Percentiles rank a stretch among this genome's conserved stretches.
Evolutionary conservation across 2,113 vertebrate genomes (phyloP).

Genomic region (Aleadryas rufinucha): DNA sequence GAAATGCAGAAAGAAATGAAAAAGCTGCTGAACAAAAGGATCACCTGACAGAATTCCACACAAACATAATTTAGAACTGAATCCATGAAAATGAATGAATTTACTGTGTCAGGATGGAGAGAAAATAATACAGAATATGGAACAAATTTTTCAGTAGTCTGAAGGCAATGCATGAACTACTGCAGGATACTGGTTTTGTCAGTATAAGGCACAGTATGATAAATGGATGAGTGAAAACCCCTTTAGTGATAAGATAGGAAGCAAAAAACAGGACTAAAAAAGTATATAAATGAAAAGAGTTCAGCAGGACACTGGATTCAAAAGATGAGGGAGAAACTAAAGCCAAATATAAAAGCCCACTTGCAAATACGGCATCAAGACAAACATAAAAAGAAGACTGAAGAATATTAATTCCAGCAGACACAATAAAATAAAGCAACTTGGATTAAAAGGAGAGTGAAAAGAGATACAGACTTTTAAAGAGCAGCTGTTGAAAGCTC

Average conservation of each 20-base stretch:
- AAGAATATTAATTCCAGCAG: background rate
- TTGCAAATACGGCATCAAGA: background rate
- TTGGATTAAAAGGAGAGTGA: background rate
- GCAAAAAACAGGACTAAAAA: background rate
- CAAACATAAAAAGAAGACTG: background rate
- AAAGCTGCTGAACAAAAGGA: background rate
- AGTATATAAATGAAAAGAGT: background rate
- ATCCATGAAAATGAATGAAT: background rate
- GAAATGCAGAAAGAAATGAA: background rate
- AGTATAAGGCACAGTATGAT: background rate
- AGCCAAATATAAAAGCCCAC: background rate
- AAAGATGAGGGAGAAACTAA: background rate
- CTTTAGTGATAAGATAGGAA: background rate
- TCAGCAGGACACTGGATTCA: background rate
- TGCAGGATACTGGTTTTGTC: background rate
- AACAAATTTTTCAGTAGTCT: background rate
- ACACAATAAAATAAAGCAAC: background rate
- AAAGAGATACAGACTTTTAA: background rate
- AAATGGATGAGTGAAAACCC: background rate
- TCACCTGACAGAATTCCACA: background rate
- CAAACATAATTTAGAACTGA: background rate
- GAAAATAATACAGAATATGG: background rate
- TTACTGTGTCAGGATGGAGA: background rate
- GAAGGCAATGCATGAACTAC: background rate
- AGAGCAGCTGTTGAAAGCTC: background rate